Percentiles rank a stretch among this genome's conserved stretches.
phyloP scores from a whole-genome alignment of 2,888 invertebrate species.

The Andrena camellia region DNA sequence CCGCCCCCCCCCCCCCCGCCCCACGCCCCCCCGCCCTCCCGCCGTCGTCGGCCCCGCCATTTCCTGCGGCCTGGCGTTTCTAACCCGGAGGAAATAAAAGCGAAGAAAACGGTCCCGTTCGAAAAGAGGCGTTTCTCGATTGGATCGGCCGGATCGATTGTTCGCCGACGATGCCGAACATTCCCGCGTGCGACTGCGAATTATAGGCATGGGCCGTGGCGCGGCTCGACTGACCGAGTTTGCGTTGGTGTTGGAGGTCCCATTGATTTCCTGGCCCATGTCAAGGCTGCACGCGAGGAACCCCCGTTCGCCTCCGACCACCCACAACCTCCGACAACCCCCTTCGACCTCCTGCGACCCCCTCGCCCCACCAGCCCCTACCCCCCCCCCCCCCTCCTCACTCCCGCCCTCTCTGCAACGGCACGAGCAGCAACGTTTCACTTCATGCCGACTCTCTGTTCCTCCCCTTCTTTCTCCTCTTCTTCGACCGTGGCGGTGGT shows the following conservation, averaged over 20 bases:
- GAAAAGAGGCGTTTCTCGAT: constrained; percentile 52
- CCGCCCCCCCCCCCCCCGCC: background rate
- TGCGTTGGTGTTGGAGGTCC: constrained; percentile 84
- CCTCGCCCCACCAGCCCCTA: constrained; percentile 25
- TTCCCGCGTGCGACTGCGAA: constrained; percentile 66
- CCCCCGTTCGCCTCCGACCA: constrained; percentile 70
- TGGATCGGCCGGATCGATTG: constrained; percentile 61
- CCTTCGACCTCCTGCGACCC: constrained; percentile 67
- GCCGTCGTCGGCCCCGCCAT: background rate
- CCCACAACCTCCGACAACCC: constrained; percentile 74
- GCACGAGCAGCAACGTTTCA: constrained; percentile 51
- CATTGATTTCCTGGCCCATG: constrained; percentile 85
- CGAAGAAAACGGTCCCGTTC: constrained; percentile 37
- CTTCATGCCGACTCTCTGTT: constrained; percentile 51
- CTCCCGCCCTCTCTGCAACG: constrained; percentile 28
- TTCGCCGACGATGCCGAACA: constrained; percentile 57
- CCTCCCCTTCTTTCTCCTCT: constrained; percentile 30
- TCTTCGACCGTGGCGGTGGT: constrained; percentile 25
- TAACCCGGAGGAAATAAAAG: constrained; percentile 39
- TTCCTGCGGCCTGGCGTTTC: background rate
- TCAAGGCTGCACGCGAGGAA: constrained; percentile 85
- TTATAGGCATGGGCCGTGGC: constrained; percentile 70
- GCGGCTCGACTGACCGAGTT: constrained; percentile 80
- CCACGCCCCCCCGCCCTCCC: too few species aligned
- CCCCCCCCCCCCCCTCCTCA: background rate